Evolutionary conservation across 23 tunicate species (phyloP).

Genomic region (Halocynthia roretzi): DNA sequence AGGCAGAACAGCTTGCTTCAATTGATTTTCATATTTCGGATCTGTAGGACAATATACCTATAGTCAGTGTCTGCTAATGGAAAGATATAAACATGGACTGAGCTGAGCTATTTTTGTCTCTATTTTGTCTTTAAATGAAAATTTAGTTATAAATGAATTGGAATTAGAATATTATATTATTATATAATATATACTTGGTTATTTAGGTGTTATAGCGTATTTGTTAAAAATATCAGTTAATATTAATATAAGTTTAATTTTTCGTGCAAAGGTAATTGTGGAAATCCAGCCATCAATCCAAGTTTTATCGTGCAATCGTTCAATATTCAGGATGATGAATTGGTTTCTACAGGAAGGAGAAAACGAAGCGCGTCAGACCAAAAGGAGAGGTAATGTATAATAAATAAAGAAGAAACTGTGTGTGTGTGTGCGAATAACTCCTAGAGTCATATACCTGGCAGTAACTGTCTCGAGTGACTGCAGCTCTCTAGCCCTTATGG

Average conservation of each 20-base stretch:
- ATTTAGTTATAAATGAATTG: too few relatives aligned
- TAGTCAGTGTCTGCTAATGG: too few relatives aligned
- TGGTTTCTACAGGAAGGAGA: not conserved
- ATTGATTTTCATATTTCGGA: constrained; percentile 4
- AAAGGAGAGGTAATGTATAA: not conserved
- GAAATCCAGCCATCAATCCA: constrained; percentile 2
- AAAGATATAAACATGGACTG: too few relatives aligned
- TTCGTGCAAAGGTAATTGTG: not conserved
- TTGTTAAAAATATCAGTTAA: not conserved
- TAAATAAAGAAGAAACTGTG: not conserved
- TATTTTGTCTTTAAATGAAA: too few relatives aligned
- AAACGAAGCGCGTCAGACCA: not conserved
- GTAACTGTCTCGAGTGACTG: too few relatives aligned
- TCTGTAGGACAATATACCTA: not conserved
- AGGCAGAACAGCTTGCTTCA: constrained; percentile 17
- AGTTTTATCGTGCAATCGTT: not conserved
- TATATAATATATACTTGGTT: too few relatives aligned
- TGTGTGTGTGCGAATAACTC: not conserved
- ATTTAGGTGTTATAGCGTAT: too few relatives aligned
- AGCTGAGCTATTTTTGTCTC: too few relatives aligned
- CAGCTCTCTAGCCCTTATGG: too few relatives aligned
- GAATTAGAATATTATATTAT: too few relatives aligned
- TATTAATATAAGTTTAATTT: not conserved
- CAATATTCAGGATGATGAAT: not conserved
- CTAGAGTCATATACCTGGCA: not conserved